Conservation (phyloP, 2,113 vertebrate species). For the Ceyx melanurus region DNA sequence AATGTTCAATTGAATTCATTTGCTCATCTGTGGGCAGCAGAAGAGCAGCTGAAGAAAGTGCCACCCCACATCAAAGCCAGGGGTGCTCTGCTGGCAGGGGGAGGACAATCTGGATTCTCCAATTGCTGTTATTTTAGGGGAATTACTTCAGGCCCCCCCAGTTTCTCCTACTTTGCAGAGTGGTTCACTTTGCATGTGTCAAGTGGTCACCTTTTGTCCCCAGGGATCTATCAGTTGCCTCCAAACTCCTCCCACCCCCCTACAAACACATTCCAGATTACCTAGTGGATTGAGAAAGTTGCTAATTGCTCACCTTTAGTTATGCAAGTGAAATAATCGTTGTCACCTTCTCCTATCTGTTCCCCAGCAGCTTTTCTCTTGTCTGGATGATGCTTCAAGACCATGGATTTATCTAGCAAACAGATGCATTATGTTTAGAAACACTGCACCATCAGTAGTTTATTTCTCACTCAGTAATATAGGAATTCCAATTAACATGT, state of each 20-base stretch:
- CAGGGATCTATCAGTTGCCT: neutral
- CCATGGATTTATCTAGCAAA: constrained; percentile 92
- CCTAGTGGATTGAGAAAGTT: neutral
- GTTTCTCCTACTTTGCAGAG: neutral
- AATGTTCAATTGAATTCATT: neutral
- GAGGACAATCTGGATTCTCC: neutral
- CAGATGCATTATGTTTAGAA: constrained; percentile 12
- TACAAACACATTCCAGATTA: neutral
- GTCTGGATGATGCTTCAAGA: constrained; percentile 98
- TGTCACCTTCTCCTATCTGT: constrained; percentile 95
- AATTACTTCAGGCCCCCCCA: neutral
- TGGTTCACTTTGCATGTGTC: neutral
- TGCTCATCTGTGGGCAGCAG: neutral
- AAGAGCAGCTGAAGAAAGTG: neutral
- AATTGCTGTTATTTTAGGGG: neutral
- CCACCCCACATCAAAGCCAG: neutral
- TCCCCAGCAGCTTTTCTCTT: constrained; percentile 98
- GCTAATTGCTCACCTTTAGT: constrained; percentile 87
- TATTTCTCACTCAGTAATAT: neutral
- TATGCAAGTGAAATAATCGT: constrained; percentile 98
- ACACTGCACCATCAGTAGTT: neutral
- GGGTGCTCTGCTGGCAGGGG: neutral
- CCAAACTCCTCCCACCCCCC: neutral
- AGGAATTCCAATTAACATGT: neutral
- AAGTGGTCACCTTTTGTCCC: neutral